Conservation (phyloP, 2,888 invertebrate genomes). For the Nomada lathburiana region DNA sequence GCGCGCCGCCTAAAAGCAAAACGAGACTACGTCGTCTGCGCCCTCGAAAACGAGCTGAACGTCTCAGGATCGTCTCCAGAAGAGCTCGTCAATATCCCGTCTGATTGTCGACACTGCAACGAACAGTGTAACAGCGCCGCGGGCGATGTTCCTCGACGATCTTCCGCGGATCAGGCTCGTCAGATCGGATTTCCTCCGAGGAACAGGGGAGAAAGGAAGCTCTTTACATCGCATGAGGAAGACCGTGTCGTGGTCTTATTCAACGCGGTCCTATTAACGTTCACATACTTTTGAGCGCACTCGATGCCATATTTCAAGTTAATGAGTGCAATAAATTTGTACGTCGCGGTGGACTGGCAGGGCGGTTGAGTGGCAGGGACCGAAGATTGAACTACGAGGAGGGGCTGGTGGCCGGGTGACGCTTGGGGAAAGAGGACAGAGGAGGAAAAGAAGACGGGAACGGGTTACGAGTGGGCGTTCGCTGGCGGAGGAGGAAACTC, state of each 20-base stretch:
- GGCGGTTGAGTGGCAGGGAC: conserved; percentile 56
- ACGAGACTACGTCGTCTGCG: too few species aligned
- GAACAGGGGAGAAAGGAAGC: background rate
- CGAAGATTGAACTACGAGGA: conserved; percentile 63
- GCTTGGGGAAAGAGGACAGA: conserved; percentile 12
- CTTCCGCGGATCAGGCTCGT: conserved; percentile 32
- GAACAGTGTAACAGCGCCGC: conserved; percentile 6
- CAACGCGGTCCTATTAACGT: conserved; percentile 75
- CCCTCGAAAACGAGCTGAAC: too few species aligned
- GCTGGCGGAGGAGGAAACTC: conserved; percentile 26
- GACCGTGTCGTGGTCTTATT: conserved; percentile 66
- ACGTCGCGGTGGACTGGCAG: conserved; percentile 75
- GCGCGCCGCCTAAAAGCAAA: too few species aligned
- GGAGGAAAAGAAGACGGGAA: conserved; percentile 11
- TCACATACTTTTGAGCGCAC: conserved; percentile 76
- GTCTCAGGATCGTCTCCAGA: background rate
- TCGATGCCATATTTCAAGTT: conserved; percentile 78
- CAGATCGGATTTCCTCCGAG: conserved; percentile 58
- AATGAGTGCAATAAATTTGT: conserved; percentile 79
- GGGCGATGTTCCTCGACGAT: conserved; percentile 47
- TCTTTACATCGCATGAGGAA: conserved; percentile 61
- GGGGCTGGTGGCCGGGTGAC: conserved; percentile 43
- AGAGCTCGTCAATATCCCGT: background rate
- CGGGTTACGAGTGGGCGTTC: conserved; percentile 18
- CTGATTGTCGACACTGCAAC: background rate